These are phyloP conservation scores for Mirounga angustirostris DNA, from an alignment of 2,113 vertebrate genomes.

Conservation along the genomic window DNA sequence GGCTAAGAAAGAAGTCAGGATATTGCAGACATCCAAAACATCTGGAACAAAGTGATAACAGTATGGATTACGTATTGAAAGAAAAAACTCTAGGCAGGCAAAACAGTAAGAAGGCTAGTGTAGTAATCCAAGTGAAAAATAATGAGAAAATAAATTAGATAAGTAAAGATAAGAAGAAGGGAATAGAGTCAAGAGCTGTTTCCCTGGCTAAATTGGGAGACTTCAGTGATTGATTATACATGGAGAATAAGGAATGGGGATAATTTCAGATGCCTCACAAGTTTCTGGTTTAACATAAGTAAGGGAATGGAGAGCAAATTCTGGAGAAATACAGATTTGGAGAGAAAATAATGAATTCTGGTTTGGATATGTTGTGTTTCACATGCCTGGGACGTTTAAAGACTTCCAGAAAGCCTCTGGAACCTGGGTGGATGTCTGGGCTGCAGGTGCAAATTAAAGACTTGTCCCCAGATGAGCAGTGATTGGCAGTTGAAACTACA, in stretches of 20 bases:
- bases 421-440: background rate
- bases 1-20: background rate
- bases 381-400: background rate
- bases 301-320: background rate
- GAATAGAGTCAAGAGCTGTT: background rate
- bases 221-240: background rate
- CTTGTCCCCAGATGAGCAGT: background rate
- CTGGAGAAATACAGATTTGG: background rate
- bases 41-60: background rate
- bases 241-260: background rate
- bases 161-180: background rate
- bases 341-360: conserved; percentile 18
- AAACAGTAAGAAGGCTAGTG: background rate
- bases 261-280: background rate
- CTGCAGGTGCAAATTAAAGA: background rate
- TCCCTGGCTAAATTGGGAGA: background rate
- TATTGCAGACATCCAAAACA: background rate
- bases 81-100: background rate
- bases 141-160: background rate
- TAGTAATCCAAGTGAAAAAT: background rate
- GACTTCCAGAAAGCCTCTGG: background rate
- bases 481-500: background rate
- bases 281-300: background rate
- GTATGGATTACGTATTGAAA: background rate
- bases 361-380: background rate